Conservation (phyloP, 2,888 invertebrate species). For the Allophyes oxyacanthae region DNA sequence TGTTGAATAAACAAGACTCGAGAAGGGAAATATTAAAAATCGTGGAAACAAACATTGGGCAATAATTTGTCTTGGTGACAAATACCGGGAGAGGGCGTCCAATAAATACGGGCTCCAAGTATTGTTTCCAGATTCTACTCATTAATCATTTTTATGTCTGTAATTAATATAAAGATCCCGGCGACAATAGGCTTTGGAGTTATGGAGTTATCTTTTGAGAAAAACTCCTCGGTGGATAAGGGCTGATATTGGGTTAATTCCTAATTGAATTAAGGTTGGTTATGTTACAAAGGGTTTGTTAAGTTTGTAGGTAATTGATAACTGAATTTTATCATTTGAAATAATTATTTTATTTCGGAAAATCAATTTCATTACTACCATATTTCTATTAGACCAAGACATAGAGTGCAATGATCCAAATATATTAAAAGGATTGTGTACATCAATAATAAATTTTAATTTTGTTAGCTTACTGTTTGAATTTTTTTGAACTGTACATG, state of each 20-base stretch:
- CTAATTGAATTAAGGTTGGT: conserved; percentile 17
- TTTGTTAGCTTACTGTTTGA: too few species aligned
- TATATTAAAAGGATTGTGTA: too few species aligned
- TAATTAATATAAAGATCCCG: conserved; percentile 87
- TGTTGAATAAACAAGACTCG: conserved; percentile 35
- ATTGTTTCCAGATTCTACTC: conserved; percentile 84
- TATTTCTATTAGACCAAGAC: too few species aligned
- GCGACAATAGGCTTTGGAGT: conserved; percentile 71
- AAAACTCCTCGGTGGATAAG: conserved; percentile 56
- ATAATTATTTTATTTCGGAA: too few species aligned
- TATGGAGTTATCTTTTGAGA: conserved; percentile 68
- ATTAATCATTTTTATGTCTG: conserved; percentile 87
- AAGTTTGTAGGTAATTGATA: too few species aligned
- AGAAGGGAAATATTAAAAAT: conserved; percentile 65
- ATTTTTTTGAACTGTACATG: too few species aligned
- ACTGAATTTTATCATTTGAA: too few species aligned
- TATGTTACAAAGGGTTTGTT: conserved; percentile 2
- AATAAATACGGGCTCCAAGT: conserved; percentile 83
- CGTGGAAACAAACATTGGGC: conserved; percentile 69
- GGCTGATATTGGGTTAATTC: conserved; percentile 1
- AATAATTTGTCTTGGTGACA: conserved; percentile 83
- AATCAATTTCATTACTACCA: too few species aligned
- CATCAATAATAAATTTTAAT: too few species aligned
- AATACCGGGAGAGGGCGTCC: conserved; percentile 76
- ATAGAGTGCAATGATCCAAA: too few species aligned